Evolutionary conservation across 2,797 vertebrate species (phyloP).

Genomic region (Poeciliopsis gracilis): DNA sequence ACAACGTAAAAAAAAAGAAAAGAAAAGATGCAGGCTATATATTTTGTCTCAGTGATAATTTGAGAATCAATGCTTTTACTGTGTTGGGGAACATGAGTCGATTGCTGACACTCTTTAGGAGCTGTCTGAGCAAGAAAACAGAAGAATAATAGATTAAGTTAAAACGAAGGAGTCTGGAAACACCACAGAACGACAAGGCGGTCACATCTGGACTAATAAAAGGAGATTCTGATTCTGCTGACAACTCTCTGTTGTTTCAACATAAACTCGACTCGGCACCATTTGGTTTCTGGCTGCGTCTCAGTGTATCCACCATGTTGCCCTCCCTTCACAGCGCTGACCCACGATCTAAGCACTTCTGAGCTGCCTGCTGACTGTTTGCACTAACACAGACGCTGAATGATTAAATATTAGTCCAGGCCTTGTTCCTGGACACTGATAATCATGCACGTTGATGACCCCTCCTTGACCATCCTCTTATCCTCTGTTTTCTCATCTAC

Average conservation of each 20-base stretch:
- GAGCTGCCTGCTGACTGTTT: slow-evolving; percentile 44
- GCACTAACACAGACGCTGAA: slow-evolving; percentile 36
- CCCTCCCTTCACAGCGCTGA: slow-evolving; percentile 28
- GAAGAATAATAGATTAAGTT: not conserved
- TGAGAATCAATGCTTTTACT: not conserved
- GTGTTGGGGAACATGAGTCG: not conserved
- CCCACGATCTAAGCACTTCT: slow-evolving; percentile 42
- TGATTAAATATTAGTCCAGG: slow-evolving; percentile 44
- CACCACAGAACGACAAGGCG: slow-evolving; percentile 38
- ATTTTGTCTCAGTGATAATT: not conserved
- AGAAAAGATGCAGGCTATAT: not conserved
- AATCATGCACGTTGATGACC: slow-evolving; percentile 53
- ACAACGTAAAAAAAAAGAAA: too few species aligned
- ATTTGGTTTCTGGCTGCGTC: slow-evolving; percentile 51
- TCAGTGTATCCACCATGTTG: slow-evolving; percentile 18
- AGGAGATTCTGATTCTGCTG: slow-evolving; percentile 54
- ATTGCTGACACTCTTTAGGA: not conserved
- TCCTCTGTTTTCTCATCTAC: not conserved
- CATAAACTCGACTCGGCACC: slow-evolving; percentile 40
- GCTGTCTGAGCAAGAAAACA: not conserved
- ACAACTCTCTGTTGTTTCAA: slow-evolving; percentile 54
- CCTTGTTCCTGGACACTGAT: slow-evolving; percentile 42
- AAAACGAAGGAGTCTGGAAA: slow-evolving; percentile 41
- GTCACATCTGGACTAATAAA: slow-evolving; percentile 65
- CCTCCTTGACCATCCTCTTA: slow-evolving; percentile 2